Percentiles rank a stretch among this genome's conserved stretches.
These are phyloP conservation scores for Xanthia icteritia DNA, from an alignment of 2,888 invertebrate genomes.

Conservation along the genomic window DNA sequence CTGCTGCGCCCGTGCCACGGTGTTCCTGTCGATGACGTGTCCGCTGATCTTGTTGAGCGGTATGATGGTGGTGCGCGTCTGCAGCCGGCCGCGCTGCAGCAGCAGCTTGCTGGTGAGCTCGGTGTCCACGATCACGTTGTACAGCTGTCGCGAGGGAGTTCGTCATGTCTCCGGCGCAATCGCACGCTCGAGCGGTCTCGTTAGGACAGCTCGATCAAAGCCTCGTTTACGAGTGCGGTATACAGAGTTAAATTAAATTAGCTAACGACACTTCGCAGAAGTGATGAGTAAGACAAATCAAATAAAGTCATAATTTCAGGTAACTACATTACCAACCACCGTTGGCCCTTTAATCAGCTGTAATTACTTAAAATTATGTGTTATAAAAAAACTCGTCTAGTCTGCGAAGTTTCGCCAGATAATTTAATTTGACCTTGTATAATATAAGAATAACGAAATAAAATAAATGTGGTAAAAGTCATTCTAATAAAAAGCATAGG, in stretches of 20 bases:
- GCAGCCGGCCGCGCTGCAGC: conserved; percentile 95
- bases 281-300: not conserved
- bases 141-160: conserved; percentile 91
- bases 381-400: not conserved
- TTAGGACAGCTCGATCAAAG: not conserved
- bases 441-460: too few relatives aligned
- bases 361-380: not conserved
- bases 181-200: not conserved
- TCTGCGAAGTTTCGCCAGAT: not conserved
- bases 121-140: conserved; percentile 97
- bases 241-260: not conserved
- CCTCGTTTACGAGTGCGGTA: not conserved
- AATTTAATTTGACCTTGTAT: too few relatives aligned
- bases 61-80: conserved; percentile 95
- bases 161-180: not conserved
- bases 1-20: conserved; percentile 92
- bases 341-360: not conserved
- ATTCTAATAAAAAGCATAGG: not conserved
- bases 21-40: conserved; percentile 90
- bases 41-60: conserved; percentile 97
- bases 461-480: not conserved
- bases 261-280: not conserved
- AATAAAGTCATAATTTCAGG: not conserved
- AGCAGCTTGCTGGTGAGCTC: conserved; percentile 96
- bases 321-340: not conserved